A percentile compares a stretch with the other conserved stretches of the same genome.
These are phyloP conservation scores for Flexamia atlantica DNA, from an alignment of 2,888 invertebrate species.

Conservation along the genomic window DNA sequence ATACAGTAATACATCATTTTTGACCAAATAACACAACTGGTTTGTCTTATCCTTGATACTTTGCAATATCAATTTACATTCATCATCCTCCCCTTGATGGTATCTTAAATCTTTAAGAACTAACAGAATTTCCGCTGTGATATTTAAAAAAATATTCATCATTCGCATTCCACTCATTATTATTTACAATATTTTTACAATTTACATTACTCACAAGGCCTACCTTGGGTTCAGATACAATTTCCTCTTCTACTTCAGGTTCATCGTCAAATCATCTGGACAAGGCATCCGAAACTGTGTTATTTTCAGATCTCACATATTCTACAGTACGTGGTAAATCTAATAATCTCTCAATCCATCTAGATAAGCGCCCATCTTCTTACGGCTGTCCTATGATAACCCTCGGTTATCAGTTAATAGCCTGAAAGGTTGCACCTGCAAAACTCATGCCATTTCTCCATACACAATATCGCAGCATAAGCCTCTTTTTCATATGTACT, in stretches of 20 bases:
- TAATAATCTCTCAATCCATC: constrained; percentile 2
- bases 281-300: background rate
- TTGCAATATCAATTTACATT: background rate
- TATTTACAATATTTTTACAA: background rate
- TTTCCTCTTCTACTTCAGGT: background rate
- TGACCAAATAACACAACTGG: background rate
- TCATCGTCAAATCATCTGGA: background rate
- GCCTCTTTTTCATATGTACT: constrained; percentile 21
- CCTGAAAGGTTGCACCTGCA: constrained; percentile 4
- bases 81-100: background rate
- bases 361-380: background rate
- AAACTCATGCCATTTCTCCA: background rate
- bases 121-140: background rate
- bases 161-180: background rate
- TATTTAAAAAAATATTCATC: background rate
- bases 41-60: background rate
- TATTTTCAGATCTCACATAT: background rate
- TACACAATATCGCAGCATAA: background rate
- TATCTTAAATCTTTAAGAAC: background rate
- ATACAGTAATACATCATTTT: background rate
- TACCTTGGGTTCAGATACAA: background rate
- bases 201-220: background rate
- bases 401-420: background rate
- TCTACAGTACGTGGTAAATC: background rate
- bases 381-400: background rate